Percentiles rank a stretch among this genome's conserved stretches.
Conservation (phyloP, 2,797 vertebrate genomes). For the Artibeus jamaicensis region DNA sequence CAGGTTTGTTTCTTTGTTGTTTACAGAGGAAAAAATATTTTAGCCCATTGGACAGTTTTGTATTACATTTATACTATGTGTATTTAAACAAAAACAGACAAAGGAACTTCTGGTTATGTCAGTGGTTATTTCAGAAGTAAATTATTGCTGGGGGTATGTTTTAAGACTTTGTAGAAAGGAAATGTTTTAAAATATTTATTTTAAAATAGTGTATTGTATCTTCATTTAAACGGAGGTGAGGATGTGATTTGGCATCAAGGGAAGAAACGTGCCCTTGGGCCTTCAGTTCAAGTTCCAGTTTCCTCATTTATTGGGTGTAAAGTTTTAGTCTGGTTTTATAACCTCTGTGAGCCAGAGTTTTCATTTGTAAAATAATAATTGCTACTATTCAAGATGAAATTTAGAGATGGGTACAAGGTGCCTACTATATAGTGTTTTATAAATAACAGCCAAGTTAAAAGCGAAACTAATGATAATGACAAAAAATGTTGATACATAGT, state of each 20-base stretch:
- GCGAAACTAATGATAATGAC: not conserved
- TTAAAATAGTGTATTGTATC: not conserved
- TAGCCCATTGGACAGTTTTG: not conserved
- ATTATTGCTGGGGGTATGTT: not conserved
- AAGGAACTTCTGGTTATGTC: not conserved
- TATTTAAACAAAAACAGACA: conserved; percentile 18
- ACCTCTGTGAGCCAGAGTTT: not conserved
- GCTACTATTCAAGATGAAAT: not conserved
- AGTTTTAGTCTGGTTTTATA: conserved; percentile 1
- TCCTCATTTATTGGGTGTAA: not conserved
- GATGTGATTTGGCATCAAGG: not conserved
- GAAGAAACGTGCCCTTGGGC: not conserved
- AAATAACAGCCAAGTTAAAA: conserved; percentile 1
- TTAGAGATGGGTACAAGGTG: not conserved
- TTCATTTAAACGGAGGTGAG: not conserved
- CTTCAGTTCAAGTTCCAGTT: not conserved
- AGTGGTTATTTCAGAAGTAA: conserved; percentile 26
- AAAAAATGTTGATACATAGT: not conserved
- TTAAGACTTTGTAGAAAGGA: not conserved
- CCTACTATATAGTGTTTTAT: not conserved
- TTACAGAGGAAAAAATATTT: conserved; percentile 29
- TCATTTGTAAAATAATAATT: conserved; percentile 29
- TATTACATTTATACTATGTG: not conserved
- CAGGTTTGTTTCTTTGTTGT: conserved; percentile 84
- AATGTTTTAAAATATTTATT: conserved; percentile 34